Percentiles rank a stretch among this genome's conserved stretches.
These are phyloP conservation scores for Zootermopsis nevadensis DNA, from an alignment of 2,888 invertebrate species.

Conservation along the genomic window DNA sequence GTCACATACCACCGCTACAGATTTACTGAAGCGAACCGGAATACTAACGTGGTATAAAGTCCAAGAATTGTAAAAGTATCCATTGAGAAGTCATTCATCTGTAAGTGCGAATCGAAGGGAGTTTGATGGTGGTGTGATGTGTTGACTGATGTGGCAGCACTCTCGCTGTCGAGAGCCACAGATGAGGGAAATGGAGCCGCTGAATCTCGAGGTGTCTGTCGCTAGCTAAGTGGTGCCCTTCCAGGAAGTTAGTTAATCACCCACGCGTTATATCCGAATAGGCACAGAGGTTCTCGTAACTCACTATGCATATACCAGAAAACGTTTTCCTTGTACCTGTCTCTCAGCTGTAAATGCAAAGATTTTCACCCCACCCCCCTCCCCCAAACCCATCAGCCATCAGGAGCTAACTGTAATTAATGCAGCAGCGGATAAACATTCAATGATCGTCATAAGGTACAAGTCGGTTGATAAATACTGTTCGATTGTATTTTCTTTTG, in stretches of 20 bases:
- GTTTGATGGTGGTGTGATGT: neutral
- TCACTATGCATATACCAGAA: constrained; percentile 44
- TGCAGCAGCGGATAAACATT: neutral
- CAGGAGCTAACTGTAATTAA: neutral
- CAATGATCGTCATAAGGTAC: neutral
- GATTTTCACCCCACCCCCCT: neutral
- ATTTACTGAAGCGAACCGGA: neutral
- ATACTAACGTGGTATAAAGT: neutral
- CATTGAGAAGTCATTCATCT: neutral
- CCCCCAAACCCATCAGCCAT: too few relatives aligned
- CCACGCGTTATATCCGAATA: constrained; percentile 42
- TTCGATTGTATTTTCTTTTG: too few relatives aligned
- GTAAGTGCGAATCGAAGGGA: neutral
- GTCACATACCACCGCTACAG: too few relatives aligned
- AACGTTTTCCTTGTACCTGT: constrained; percentile 50
- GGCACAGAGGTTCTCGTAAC: neutral
- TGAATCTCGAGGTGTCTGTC: neutral
- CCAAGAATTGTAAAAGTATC: constrained; percentile 5
- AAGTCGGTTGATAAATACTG: too few relatives aligned
- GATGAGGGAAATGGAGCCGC: neutral
- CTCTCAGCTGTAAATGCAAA: constrained; percentile 2
- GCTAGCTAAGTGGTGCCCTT: constrained; percentile 14
- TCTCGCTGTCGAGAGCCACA: neutral
- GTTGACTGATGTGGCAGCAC: too few relatives aligned
- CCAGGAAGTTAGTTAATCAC: constrained; percentile 7